Conservation (phyloP, 2,113 vertebrate genomes). For the Baryphthengus martii region DNA sequence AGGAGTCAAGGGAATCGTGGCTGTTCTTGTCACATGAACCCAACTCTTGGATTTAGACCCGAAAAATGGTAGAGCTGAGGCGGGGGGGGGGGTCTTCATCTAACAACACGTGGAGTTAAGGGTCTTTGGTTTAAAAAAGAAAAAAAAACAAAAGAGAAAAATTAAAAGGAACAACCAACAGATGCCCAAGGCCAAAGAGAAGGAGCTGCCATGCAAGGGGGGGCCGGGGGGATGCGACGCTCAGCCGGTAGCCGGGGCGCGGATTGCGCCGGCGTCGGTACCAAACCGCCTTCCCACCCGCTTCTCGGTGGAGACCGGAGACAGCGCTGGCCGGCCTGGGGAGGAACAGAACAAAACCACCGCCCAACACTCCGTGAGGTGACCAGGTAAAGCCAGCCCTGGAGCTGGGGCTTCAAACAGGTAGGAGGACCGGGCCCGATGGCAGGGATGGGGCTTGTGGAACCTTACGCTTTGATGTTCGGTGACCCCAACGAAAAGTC, state of each 20-base stretch:
- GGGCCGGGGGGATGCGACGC: rapidly evolving
- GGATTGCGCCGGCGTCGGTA: neutral
- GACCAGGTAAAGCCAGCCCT: neutral
- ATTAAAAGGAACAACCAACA: neutral
- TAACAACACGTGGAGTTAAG: neutral
- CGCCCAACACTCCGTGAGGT: rapidly evolving
- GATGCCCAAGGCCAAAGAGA: neutral
- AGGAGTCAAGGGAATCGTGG: neutral
- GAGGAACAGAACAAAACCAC: neutral
- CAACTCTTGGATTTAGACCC: neutral
- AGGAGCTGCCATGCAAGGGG: neutral
- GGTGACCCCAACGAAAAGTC: neutral
- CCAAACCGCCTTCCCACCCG: neutral
- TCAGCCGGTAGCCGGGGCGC: rapidly evolving
- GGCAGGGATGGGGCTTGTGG: neutral
- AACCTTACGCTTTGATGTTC: neutral
- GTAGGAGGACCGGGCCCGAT: neutral
- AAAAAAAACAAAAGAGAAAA: neutral
- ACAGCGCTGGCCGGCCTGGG: neutral
- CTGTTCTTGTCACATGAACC: neutral
- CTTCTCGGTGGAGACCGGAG: neutral
- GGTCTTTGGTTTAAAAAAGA: constrained; percentile 33
- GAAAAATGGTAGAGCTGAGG: neutral
- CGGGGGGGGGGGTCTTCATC: rapidly evolving
- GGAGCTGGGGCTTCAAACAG: neutral